These are phyloP conservation scores for Philopotamus ludificatus DNA, from an alignment of 1,140 invertebrate species.

Conservation along the genomic window DNA sequence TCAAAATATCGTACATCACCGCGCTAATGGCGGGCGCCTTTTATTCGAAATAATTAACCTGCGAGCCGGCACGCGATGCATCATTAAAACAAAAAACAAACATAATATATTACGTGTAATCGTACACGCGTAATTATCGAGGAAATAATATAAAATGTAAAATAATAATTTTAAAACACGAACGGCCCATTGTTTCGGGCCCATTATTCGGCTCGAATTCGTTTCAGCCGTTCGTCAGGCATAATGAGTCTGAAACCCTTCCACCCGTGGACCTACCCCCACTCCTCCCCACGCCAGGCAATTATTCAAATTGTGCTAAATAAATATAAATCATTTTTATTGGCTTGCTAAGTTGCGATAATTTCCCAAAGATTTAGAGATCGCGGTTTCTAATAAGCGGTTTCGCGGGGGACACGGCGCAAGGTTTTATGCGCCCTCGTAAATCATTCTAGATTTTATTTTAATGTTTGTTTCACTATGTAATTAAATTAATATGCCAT, in stretches of 20 bases:
- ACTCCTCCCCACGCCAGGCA: slow-evolving; percentile 1
- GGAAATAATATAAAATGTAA: background rate
- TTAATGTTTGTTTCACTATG: too few species aligned
- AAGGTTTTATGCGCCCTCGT: too few species aligned
- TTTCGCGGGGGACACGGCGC: too few species aligned
- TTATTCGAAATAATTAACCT: slow-evolving; percentile 6
- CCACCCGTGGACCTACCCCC: too few species aligned
- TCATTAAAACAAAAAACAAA: slow-evolving; percentile 16
- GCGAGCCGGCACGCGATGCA: slow-evolving; percentile 18
- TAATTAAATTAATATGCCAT: too few species aligned
- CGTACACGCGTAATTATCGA: background rate
- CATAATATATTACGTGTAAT: background rate
- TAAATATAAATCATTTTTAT: slow-evolving; percentile 13
- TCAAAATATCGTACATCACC: slow-evolving; percentile 22
- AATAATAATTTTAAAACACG: background rate
- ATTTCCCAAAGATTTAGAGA: too few species aligned
- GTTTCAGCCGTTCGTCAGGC: background rate
- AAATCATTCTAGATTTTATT: too few species aligned
- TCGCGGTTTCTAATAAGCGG: too few species aligned
- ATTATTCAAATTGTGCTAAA: background rate
- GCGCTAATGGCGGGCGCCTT: slow-evolving; percentile 3
- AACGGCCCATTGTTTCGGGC: background rate
- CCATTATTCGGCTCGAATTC: background rate
- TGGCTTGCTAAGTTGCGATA: background rate
- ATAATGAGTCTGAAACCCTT: too few species aligned